A percentile compares a stretch with the other conserved stretches of the same genome.
These are phyloP conservation scores for Leptonema lineaticorne DNA, from an alignment of 1,140 invertebrate genomes.

Conservation along the genomic window DNA sequence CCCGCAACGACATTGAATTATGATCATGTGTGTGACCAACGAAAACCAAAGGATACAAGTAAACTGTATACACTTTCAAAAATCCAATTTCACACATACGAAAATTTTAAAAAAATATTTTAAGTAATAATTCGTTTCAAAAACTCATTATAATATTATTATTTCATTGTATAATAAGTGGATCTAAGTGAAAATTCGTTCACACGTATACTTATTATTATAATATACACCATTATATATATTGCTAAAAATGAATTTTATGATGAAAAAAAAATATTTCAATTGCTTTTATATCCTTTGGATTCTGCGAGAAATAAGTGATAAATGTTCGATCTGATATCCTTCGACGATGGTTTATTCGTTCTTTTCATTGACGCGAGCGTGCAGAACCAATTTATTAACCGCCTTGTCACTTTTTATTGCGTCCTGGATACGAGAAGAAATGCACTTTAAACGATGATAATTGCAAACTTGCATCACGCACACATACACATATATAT, in stretches of 20 bases:
- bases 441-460: not conserved
- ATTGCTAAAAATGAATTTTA: no score
- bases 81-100: no score
- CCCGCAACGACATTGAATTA: slow-evolving; percentile 38
- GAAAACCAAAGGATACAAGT: not conserved
- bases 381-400: slow-evolving; percentile 34
- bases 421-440: slow-evolving; percentile 10
- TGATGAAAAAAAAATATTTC: not conserved
- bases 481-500: no score
- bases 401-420: slow-evolving; percentile 24
- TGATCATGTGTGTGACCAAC: slow-evolving; percentile 19
- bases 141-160: no score
- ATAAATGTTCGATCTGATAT: slow-evolving; percentile 34
- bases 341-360: slow-evolving; percentile 29
- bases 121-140: no score
- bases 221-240: no score
- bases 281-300: not conserved
- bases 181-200: no score
- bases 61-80: not conserved
- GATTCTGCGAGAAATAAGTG: not conserved
- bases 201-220: no score
- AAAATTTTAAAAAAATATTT: no score
- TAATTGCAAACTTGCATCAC: not conserved
- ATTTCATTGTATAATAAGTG: no score
- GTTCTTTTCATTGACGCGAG: slow-evolving; percentile 22